Conservation (phyloP, 2,797 vertebrate genomes). For the Sarcoramphus papa region DNA sequence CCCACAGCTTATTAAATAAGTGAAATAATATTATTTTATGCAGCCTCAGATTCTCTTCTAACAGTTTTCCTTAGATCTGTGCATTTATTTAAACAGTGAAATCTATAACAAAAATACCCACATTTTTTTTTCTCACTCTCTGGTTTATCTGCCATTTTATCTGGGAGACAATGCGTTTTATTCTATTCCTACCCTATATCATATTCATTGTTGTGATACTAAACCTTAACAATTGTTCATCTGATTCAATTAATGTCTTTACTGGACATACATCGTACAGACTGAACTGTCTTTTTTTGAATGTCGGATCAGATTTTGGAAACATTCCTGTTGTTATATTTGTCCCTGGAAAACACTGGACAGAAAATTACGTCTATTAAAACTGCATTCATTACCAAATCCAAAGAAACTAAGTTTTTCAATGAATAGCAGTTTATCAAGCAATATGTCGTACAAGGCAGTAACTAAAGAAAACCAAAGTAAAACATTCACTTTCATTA, state of each 20-base stretch:
- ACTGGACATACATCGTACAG: background rate
- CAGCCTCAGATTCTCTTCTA: background rate
- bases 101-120: background rate
- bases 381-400: slow-evolving; percentile 17
- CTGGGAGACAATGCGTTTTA: background rate
- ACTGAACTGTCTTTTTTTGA: background rate
- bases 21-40: background rate
- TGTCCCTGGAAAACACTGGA: background rate
- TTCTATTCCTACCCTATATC: background rate
- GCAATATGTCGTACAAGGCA: slow-evolving; percentile 3
- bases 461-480: slow-evolving; percentile 65
- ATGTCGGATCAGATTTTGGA: background rate
- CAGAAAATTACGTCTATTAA: background rate
- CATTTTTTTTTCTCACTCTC: background rate
- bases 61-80: background rate
- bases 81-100: background rate
- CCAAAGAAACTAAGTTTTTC: background rate
- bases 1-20: background rate
- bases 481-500: slow-evolving; percentile 72
- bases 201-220: background rate
- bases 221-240: background rate
- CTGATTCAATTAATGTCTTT: background rate
- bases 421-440: slow-evolving; percentile 28
- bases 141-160: background rate
- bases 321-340: background rate